Percentiles rank a stretch among this genome's conserved stretches.
Evolutionary conservation across 2,888 invertebrate species (phyloP).

Genomic region (Platycheirus rosarum): DNA sequence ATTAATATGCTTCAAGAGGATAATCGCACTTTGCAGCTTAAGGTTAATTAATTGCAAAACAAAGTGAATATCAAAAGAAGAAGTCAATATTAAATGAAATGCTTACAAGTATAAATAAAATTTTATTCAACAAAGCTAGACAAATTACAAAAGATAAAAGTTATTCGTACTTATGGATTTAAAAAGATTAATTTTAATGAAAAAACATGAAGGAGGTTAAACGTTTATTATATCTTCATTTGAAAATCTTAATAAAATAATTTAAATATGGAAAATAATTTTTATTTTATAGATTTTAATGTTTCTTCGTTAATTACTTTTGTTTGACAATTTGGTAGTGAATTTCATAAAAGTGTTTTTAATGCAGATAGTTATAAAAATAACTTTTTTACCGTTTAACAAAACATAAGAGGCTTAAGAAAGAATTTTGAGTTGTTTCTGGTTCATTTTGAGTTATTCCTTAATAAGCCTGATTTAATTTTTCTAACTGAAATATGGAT

Average conservation of each 20-base stretch:
- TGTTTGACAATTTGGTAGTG: not conserved
- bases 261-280: not conserved
- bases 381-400: conserved; percentile 3
- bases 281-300: not conserved
- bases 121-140: conserved; percentile 27
- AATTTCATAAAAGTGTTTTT: conserved; percentile 13
- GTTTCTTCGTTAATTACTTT: not conserved
- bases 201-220: conserved; percentile 20
- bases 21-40: not conserved
- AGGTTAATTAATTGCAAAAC: conserved; percentile 25
- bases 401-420: no score
- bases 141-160: conserved; percentile 8
- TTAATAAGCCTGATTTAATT: conserved; percentile 30
- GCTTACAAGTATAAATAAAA: conserved; percentile 17
- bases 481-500: conserved; percentile 31
- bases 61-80: conserved; percentile 12
- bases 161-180: conserved; percentile 18
- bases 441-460: conserved; percentile 4
- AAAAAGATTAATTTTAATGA: conserved; percentile 20
- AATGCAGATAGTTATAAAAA: not conserved
- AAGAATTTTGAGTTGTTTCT: conserved; percentile 28
- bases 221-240: conserved; percentile 17
- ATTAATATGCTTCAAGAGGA: conserved; percentile 8
- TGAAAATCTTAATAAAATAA: conserved; percentile 5
- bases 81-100: not conserved